phyloP scores from a whole-genome alignment of 2,888 invertebrate species.

The Stenichneumon culpator region DNA sequence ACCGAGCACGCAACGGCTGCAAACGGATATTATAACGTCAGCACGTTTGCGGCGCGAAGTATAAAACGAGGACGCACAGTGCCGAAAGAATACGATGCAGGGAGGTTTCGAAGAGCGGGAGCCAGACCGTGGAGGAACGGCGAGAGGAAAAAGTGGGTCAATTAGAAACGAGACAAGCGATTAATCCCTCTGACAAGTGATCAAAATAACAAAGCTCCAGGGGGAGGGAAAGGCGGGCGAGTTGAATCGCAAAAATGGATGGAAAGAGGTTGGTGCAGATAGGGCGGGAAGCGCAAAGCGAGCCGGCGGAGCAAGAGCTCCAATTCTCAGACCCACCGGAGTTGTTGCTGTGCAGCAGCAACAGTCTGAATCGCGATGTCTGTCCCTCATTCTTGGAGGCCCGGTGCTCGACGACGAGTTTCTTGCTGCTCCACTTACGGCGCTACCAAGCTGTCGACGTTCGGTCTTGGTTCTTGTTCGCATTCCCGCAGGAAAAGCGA shows the following conservation, averaged over 20 bases:
- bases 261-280: background rate
- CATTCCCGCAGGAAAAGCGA: constrained; percentile 26
- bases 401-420: constrained; percentile 34
- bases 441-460: background rate
- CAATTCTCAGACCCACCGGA: constrained; percentile 1
- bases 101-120: background rate
- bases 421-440: constrained; percentile 47
- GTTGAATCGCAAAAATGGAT: constrained; percentile 37
- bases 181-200: constrained; percentile 60
- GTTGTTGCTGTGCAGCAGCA: background rate
- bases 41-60: constrained; percentile 34
- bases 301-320: constrained; percentile 4
- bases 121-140: background rate
- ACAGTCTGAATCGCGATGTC: constrained; percentile 19
- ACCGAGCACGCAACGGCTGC: constrained; percentile 55
- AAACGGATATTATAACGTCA: constrained; percentile 61
- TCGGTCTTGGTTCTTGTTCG: constrained; percentile 33
- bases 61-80: constrained; percentile 4
- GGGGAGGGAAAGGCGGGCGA: constrained; percentile 23
- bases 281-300: background rate
- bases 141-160: constrained; percentile 61
- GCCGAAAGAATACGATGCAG: background rate
- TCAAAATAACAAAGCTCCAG: constrained; percentile 60
- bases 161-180: constrained; percentile 62
- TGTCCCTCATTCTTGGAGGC: background rate